These are phyloP conservation scores for Paguma larvata DNA, from an alignment of 2,797 vertebrate genomes.

Conservation along the genomic window DNA sequence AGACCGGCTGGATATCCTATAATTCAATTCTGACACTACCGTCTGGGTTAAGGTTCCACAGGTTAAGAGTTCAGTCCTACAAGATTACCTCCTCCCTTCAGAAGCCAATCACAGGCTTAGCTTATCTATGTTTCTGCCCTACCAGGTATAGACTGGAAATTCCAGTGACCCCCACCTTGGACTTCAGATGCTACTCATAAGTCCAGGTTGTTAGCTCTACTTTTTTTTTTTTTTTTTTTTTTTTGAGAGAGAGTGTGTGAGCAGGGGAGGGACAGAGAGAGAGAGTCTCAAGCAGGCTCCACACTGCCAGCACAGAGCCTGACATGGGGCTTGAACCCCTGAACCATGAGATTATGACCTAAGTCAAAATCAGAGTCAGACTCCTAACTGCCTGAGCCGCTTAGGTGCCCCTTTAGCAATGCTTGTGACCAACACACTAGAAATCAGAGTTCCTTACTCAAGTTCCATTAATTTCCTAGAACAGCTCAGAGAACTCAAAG, in stretches of 20 bases:
- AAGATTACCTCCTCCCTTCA: background rate
- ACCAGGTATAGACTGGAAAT: background rate
- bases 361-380: too few species aligned
- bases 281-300: too few species aligned
- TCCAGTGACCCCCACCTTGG: background rate
- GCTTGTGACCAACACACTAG: background rate
- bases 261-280: too few species aligned
- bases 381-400: too few species aligned
- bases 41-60: background rate
- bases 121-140: background rate
- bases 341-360: too few species aligned
- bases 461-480: background rate
- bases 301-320: too few species aligned
- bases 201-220: background rate
- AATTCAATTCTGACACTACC: background rate
- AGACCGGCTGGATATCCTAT: background rate
- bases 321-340: too few species aligned
- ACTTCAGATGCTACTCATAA: background rate
- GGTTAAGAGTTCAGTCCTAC: background rate
- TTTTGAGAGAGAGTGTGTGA: too few species aligned
- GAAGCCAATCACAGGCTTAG: background rate
- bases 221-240: background rate
- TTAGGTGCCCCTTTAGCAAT: background rate
- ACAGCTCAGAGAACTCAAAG: background rate
- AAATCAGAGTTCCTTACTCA: background rate